These are phyloP conservation scores for Branchinecta sandiegonensis DNA, from an alignment of 2,888 invertebrate species.

Conservation along the genomic window DNA sequence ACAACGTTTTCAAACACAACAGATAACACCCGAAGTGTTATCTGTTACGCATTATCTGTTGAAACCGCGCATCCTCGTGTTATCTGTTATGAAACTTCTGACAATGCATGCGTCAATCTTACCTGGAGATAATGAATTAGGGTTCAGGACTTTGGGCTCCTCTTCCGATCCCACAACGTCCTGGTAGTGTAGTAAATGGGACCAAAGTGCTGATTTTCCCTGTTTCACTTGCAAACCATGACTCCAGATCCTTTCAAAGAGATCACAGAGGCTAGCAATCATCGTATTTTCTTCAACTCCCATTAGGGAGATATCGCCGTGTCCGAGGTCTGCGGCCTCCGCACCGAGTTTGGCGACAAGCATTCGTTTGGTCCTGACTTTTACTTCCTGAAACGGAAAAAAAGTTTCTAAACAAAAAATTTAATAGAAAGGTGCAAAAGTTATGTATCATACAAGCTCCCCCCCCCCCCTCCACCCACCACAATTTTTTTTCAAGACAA, in stretches of 20 bases:
- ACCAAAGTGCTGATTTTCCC: slow-evolving; percentile 96
- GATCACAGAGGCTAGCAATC: slow-evolving; percentile 93
- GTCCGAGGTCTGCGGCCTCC: slow-evolving; percentile 86
- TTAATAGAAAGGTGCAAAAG: slow-evolving; percentile 27
- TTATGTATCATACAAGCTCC: not conserved
- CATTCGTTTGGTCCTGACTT: slow-evolving; percentile 93
- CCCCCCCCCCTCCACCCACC: not conserved
- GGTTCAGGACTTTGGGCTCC: slow-evolving; percentile 42
- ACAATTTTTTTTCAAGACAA: too few species aligned
- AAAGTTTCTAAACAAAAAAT: slow-evolving; percentile 19
- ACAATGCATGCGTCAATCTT: slow-evolving; percentile 30
- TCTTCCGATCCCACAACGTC: slow-evolving; percentile 57
- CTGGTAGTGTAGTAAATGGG: slow-evolving; percentile 77
- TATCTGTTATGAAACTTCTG: too few species aligned
- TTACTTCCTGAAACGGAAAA: slow-evolving; percentile 52
- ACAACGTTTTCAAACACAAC: too few species aligned
- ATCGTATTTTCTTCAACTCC: slow-evolving; percentile 92
- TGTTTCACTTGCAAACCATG: slow-evolving; percentile 85
- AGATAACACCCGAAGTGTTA: too few species aligned
- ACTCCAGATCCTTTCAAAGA: slow-evolving; percentile 92
- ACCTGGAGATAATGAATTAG: slow-evolving; percentile 49
- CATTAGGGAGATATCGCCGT: slow-evolving; percentile 54
- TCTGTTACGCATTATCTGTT: too few species aligned
- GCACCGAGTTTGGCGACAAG: slow-evolving; percentile 96
- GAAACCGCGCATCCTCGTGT: too few species aligned